Evolutionary conservation across 1,140 invertebrate genomes (phyloP).

Genomic region (Triops cancriformis): DNA sequence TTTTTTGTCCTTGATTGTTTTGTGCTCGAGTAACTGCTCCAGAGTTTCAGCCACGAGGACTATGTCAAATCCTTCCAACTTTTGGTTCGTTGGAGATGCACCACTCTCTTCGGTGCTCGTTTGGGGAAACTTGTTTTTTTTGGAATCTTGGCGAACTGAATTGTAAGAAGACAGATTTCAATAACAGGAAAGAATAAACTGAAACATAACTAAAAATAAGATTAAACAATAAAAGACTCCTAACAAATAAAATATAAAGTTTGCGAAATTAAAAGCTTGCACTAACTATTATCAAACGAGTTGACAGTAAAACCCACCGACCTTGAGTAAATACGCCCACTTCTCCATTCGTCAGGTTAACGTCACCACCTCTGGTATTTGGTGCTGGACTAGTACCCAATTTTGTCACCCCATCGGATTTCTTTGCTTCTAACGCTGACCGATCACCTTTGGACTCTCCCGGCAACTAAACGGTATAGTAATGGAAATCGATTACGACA

Average conservation of each 20-base stretch:
- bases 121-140: conserved; percentile 18
- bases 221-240: not conserved
- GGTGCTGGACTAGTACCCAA: not conserved
- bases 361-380: conserved; percentile 28
- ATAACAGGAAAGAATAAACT: not conserved
- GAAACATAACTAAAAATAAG: not conserved
- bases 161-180: not conserved
- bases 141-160: conserved; percentile 18
- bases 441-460: not conserved
- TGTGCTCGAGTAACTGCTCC: conserved; percentile 69
- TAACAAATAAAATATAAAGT: no score
- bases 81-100: conserved; percentile 32
- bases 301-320: conserved; percentile 14
- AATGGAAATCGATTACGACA: no score
- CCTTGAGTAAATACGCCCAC: not conserved
- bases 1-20: conserved; percentile 70
- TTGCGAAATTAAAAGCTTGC: not conserved
- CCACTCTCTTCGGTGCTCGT: not conserved
- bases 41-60: conserved; percentile 62
- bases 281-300: conserved; percentile 3
- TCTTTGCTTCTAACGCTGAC: not conserved
- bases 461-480: not conserved
- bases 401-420: not conserved
- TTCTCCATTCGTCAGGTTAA: conserved; percentile 1
- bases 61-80: conserved; percentile 41